Evolutionary conservation across 1,140 invertebrate genomes (phyloP), one percentile per base, ranked within the genome.

Genomic region (Acyrthosiphon pisum): DNA sequence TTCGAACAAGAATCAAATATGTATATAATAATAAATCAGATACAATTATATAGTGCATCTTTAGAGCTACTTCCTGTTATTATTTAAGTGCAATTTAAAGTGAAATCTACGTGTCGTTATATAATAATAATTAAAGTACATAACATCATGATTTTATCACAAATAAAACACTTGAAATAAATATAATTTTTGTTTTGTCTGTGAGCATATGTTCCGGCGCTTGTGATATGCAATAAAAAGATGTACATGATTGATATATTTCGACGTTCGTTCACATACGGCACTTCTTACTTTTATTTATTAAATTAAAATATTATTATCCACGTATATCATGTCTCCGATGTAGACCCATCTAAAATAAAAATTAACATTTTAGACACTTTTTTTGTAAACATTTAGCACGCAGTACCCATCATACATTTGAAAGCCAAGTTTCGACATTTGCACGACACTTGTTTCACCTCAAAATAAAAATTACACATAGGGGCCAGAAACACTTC

Each of bases 281-380:
- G 44, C 44, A 41, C 30, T 30, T 46, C 6, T 86, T 48, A 87
- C 11, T 48, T 88, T n/a, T 86, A 86, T 37, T 37, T 81, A 9
- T 37, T 83, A 18, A 23, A 83, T 37, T 81, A 37, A 83, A 83
- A 83, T 81, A 35, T 60, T 81, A 35, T 60, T 30, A 68, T 68
- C 60, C 4, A 76, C 6, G 11, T 6, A n/a, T 20, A 76, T 18
- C 6, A n/a, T 0, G 0, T 53, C 0, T 22, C 6, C 3, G 0
- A 22, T 53, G 50, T 3, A 53, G 20, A 22, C 22, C 50, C 20
- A 22, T 53, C 48, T 50, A 50, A 50, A 50, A 50, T 50, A 50
- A 50, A 50, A 50, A 50, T 50, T 18, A 18, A 50, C 48, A 18
- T 50, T 11, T 11, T 11, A 50, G 48, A 50, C 11, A 50, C 2